Percentiles rank a stretch among this genome's conserved stretches.
phyloP scores from a whole-genome alignment of 2,888 invertebrate species.

The Cantharis nigra region DNA sequence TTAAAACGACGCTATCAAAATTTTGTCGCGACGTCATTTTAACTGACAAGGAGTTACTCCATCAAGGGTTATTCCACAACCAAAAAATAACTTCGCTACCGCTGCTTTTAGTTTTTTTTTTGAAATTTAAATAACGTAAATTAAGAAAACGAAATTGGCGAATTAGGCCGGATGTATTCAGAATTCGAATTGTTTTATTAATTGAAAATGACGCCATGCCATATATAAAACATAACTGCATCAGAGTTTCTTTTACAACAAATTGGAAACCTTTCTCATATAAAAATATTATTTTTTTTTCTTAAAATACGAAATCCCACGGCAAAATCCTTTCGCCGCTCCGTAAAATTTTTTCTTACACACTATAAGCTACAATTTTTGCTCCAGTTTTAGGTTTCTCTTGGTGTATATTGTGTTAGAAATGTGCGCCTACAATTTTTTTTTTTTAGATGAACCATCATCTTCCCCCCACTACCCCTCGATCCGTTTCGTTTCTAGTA shows the following conservation, averaged over 20 bases:
- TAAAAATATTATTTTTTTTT: not conserved
- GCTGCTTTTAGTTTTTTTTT: not conserved
- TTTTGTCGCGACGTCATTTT: not conserved
- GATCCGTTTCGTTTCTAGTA: not conserved
- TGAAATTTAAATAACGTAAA: not conserved
- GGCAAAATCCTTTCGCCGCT: not conserved
- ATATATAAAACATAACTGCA: not conserved
- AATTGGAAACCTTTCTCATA: not conserved
- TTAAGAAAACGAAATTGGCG: not conserved
- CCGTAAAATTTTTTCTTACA: not conserved
- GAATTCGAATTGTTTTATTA: not conserved
- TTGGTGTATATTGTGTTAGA: not conserved
- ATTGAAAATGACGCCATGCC: not conserved
- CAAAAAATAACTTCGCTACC: not conserved
- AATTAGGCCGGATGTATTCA: not conserved
- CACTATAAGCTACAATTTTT: not conserved
- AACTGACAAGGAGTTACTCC: not conserved
- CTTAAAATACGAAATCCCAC: not conserved
- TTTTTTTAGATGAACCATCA: not conserved
- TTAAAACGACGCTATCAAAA: not conserved
- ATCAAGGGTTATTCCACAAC: not conserved
- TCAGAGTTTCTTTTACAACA: not conserved
- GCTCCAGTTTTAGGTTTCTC: not conserved
- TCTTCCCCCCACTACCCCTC: not conserved
- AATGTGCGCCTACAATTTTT: not conserved